phyloP scores from a whole-genome alignment of 2,113 vertebrate genomes.

The Corynorhinus townsendii region DNA sequence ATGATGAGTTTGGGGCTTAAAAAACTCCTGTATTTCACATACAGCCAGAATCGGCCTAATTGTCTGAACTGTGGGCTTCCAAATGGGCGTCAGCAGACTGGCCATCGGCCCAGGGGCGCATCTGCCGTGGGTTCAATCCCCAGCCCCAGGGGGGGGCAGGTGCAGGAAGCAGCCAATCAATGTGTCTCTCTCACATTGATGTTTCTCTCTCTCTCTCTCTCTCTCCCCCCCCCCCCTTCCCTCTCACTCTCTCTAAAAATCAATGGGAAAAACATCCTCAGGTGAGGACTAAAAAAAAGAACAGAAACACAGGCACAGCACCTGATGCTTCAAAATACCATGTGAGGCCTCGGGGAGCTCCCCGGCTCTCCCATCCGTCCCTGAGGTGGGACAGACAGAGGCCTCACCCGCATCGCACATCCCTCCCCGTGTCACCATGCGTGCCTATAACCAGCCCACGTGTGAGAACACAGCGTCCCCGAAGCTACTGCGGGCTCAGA shows the following conservation, averaged over 20 bases:
- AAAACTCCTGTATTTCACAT: neutral
- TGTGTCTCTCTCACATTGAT: too few relatives aligned
- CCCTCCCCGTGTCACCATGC: neutral
- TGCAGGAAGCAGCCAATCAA: too few relatives aligned
- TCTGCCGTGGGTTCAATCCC: neutral
- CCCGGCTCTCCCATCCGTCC: fast-evolving
- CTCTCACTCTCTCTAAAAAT: too few relatives aligned
- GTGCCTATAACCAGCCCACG: fast-evolving
- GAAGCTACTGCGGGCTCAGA: fast-evolving
- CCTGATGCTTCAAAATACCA: neutral
- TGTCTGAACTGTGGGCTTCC: neutral
- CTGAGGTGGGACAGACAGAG: too few relatives aligned
- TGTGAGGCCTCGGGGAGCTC: neutral
- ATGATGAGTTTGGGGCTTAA: conserved; percentile 12
- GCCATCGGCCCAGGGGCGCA: neutral
- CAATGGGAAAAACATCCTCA: too few relatives aligned
- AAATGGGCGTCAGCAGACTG: conserved; percentile 2
- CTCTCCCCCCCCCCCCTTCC: too few relatives aligned
- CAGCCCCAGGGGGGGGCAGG: too few relatives aligned
- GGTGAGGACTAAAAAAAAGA: too few relatives aligned
- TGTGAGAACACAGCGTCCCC: fast-evolving
- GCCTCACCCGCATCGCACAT: neutral
- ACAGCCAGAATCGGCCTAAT: neutral
- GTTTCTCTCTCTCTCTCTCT: too few relatives aligned
- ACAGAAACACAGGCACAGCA: neutral